These are phyloP conservation scores for Ranitomeya imitator DNA, from an alignment of 2,113 vertebrate species.

Conservation along the genomic window DNA sequence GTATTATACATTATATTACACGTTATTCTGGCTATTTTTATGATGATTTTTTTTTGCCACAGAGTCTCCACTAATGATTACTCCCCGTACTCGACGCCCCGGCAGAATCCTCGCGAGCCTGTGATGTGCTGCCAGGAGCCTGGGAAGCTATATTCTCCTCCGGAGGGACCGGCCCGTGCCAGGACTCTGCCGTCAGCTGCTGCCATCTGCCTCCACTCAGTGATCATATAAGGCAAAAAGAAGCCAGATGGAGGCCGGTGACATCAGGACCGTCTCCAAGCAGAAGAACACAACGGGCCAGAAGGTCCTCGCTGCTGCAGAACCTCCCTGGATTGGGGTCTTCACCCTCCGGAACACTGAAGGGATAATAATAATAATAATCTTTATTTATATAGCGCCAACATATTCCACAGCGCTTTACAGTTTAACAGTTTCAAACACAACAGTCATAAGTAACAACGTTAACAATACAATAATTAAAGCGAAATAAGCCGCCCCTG, in stretches of 20 bases:
- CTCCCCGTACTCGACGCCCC: neutral
- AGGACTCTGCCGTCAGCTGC: neutral
- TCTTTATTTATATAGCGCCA: no score
- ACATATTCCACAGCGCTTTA: no score
- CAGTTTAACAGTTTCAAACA: no score
- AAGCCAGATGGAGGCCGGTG: neutral
- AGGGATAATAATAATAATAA: neutral
- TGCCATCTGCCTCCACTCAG: neutral
- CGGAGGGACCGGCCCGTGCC: conserved; percentile 2
- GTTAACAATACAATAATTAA: no score
- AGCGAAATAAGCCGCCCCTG: no score
- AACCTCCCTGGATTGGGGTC: neutral
- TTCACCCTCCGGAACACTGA: neutral
- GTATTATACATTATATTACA: neutral
- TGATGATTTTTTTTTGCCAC: neutral
- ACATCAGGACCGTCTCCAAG: neutral
- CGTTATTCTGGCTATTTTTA: neutral
- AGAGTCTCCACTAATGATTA: neutral
- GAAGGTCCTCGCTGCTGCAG: neutral
- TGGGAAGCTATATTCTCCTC: conserved; percentile 2
- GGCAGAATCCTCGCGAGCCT: neutral
- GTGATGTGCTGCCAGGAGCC: conserved; percentile 4
- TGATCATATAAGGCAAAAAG: conserved; percentile 4
- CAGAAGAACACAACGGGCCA: neutral
- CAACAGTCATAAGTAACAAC: no score